Evolutionary conservation across 2,113 vertebrate species (phyloP).

Genomic region (Gallinago media): DNA sequence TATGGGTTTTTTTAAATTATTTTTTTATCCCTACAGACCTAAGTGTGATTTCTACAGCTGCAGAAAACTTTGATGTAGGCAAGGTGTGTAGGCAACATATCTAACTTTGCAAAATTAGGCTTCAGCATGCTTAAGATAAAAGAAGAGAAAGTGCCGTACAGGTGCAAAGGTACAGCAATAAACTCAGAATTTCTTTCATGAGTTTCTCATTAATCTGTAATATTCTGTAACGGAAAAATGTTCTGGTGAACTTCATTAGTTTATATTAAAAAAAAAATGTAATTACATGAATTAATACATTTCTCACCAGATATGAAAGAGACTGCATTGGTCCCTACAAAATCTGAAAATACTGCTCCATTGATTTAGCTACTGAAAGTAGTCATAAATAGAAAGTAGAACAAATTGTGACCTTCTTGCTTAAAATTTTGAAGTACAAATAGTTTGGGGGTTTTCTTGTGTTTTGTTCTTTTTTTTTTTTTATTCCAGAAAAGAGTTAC

Average conservation of each 20-base stretch:
- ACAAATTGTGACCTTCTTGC: not conserved
- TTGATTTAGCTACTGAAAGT: slow-evolving; percentile 6
- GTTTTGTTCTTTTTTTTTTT: not conserved
- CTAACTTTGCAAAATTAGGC: not conserved
- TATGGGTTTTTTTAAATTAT: not conserved
- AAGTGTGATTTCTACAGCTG: not conserved
- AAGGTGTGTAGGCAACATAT: not conserved
- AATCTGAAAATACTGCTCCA: slow-evolving; percentile 22
- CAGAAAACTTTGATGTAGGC: not conserved
- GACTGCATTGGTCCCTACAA: not conserved
- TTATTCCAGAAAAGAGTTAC: slow-evolving; percentile 6
- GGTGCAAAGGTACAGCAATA: not conserved
- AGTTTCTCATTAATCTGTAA: not conserved
- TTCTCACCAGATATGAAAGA: not conserved
- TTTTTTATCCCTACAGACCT: not conserved
- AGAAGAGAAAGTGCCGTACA: not conserved
- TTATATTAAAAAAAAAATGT: not conserved
- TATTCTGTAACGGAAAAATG: not conserved
- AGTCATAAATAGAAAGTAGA: slow-evolving; percentile 4
- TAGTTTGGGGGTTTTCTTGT: not conserved
- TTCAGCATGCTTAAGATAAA: not conserved
- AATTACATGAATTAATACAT: not conserved
- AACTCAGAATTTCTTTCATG: not conserved
- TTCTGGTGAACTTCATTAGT: not conserved
- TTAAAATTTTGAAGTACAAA: not conserved